Percentiles rank a stretch among this genome's conserved stretches.
Evolutionary conservation across 1,140 invertebrate genomes (phyloP).

Genomic region (Zaprionus nigranus): DNA sequence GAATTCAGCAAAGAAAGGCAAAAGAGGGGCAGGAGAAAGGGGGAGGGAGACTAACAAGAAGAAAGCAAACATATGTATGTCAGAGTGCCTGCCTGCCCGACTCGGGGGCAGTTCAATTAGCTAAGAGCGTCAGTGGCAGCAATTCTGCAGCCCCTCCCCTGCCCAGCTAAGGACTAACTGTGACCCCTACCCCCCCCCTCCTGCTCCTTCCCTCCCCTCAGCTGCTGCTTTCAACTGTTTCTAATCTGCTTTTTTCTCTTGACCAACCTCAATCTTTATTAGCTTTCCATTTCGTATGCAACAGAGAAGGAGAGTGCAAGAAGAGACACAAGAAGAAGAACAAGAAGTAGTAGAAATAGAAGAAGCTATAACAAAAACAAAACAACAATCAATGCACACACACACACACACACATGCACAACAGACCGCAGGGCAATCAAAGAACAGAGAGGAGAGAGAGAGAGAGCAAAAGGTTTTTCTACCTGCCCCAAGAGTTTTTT

Average conservation of each 20-base stretch:
- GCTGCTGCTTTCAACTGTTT: neutral
- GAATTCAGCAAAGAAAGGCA: conserved; percentile 26
- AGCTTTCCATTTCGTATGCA: conserved; percentile 53
- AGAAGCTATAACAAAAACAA: conserved; percentile 4
- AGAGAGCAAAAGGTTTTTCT: conserved; percentile 22
- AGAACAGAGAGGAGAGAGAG: conserved; percentile 12
- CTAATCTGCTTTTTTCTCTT: conserved; percentile 25
- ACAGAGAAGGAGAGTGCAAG: conserved; percentile 39
- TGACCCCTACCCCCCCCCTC: fast-evolving
- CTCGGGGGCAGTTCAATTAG: conserved; percentile 44
- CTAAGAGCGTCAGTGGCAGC: neutral
- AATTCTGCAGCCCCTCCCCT: neutral
- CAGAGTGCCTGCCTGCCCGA: neutral
- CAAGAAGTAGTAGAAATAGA: neutral
- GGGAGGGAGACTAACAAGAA: neutral
- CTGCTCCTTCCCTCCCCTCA: neutral
- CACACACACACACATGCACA: conserved; percentile 37
- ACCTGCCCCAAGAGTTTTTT: conserved; percentile 66
- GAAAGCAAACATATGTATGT: conserved; percentile 23
- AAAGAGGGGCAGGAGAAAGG: neutral
- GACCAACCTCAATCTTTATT: conserved; percentile 64
- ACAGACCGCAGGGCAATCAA: conserved; percentile 40
- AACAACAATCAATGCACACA: conserved; percentile 38
- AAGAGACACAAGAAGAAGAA: conserved; percentile 16
- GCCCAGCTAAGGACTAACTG: neutral